Evolutionary conservation across 2,113 vertebrate species (phyloP).

Genomic region (Neogobius melanostomus): DNA sequence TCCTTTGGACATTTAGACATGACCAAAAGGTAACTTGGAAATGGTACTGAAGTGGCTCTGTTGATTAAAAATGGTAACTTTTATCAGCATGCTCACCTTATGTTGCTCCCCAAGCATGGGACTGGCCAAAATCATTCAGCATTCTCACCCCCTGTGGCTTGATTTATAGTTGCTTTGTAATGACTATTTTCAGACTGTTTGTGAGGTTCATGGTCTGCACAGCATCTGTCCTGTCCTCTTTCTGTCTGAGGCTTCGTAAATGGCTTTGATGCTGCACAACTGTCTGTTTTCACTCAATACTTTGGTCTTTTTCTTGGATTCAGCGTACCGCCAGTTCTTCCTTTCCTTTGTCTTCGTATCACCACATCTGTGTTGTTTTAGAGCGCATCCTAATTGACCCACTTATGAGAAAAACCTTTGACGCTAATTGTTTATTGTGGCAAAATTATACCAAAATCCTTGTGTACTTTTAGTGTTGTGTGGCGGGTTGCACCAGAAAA

Average conservation of each 20-base stretch:
- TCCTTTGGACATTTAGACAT: too few species aligned
- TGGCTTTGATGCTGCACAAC: neutral
- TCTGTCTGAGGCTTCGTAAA: constrained; percentile 3
- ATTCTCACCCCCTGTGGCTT: too few species aligned
- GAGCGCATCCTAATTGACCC: neutral
- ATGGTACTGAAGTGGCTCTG: too few species aligned
- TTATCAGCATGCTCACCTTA: too few species aligned
- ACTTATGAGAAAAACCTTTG: neutral
- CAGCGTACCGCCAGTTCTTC: constrained; percentile 8
- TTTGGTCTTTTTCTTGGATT: constrained; percentile 15
- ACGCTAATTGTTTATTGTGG: neutral
- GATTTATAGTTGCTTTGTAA: too few species aligned
- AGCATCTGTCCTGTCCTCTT: neutral
- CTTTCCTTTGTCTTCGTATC: constrained; percentile 6
- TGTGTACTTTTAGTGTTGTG: too few species aligned
- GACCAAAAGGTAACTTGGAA: neutral
- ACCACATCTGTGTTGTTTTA: constrained; percentile 14
- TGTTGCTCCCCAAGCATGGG: too few species aligned
- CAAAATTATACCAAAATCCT: too few species aligned
- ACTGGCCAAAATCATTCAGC: too few species aligned
- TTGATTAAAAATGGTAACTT: too few species aligned
- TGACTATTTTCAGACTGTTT: neutral
- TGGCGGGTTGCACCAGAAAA: too few species aligned
- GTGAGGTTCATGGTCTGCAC: neutral
- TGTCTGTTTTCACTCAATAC: neutral